Base-by-base conservation (phyloP, 2,797 vertebrate species). In the Menidia menidia region DNA sequence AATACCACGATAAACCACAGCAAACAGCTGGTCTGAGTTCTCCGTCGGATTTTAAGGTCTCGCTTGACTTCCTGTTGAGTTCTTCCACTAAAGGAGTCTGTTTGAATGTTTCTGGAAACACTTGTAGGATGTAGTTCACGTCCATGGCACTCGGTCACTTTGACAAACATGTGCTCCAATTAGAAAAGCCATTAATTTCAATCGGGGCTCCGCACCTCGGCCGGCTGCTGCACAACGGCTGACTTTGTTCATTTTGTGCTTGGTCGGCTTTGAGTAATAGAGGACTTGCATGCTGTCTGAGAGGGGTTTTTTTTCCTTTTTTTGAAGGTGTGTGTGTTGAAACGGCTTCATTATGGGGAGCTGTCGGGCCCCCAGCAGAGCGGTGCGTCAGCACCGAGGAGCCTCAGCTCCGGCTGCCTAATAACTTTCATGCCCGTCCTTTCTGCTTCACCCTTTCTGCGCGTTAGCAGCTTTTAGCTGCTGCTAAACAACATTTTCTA, bases 181-280 rank as follows among this genome's bases (percentile, higher is more conserved):
- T 89, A 91, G 87, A 85, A 77, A 88, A 87, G 68, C 61, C 82
- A 88, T 91, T 89, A 73, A 88, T 91, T 88, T 87, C 73, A 85
- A 87, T 90, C 78, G 77, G 48, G 6, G 57, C 66, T 67, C 68
- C 80, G 53, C 62, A 60, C 81, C 85, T 87, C 52, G 14, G 74
- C 64, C 71, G 53, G 59, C 82, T 69, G 82, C 80, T 33, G 69
- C 82, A 77, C 82, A 54, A 82, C 81, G 69, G 73, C 80, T 86
- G 88, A 88, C 86, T 87, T 45, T 78, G 83, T 88, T 90, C 86
- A 90, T 91, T 91, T 89, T 87, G 88, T 88, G 90, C 61, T 85
- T 87, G 87, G 87, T 9, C 77, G 76, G 57, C 63, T 88, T 87
- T 86, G 78, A 90, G 86, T 86, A 89, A 90, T 89, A 71, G 86